phyloP scores from a whole-genome alignment of 2,888 invertebrate genomes.

The Sminthurides aquaticus region DNA sequence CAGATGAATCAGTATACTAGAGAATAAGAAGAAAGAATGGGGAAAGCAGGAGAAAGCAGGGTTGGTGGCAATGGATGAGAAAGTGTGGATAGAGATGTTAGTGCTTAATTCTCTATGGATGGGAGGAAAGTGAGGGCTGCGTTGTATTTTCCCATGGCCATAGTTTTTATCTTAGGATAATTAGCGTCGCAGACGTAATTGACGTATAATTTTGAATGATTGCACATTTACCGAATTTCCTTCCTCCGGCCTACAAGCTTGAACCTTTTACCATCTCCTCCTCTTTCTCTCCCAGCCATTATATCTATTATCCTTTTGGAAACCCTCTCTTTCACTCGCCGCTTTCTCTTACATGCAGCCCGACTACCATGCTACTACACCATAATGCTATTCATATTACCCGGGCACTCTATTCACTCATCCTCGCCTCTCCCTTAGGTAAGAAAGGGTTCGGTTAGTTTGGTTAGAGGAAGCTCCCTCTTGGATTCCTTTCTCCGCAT shows the following conservation, averaged over 20 bases:
- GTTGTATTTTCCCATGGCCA: constrained; percentile 18
- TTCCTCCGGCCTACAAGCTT: constrained; percentile 7
- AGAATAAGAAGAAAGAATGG: background rate
- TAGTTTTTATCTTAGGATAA: constrained; percentile 35
- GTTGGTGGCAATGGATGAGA: background rate
- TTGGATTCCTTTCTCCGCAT: too few species aligned
- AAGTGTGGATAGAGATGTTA: constrained; percentile 25
- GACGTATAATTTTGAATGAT: constrained; percentile 39
- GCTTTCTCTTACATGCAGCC: background rate
- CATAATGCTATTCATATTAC: too few species aligned
- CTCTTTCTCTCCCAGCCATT: constrained; percentile 5
- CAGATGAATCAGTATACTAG: background rate
- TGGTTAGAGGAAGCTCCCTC: too few species aligned
- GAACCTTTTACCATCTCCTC: constrained; percentile 3
- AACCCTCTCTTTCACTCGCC: background rate
- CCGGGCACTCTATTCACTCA: too few species aligned
- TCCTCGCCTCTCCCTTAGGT: too few species aligned
- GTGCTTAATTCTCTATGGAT: constrained; percentile 30
- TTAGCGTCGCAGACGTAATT: constrained; percentile 35
- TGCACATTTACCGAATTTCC: constrained; percentile 33
- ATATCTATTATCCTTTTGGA: background rate
- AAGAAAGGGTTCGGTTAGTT: too few species aligned
- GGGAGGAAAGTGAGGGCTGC: background rate
- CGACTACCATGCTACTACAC: too few species aligned
- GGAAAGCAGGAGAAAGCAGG: background rate